Conservation (phyloP, 2,797 vertebrate species). For the Chanos chanos region DNA sequence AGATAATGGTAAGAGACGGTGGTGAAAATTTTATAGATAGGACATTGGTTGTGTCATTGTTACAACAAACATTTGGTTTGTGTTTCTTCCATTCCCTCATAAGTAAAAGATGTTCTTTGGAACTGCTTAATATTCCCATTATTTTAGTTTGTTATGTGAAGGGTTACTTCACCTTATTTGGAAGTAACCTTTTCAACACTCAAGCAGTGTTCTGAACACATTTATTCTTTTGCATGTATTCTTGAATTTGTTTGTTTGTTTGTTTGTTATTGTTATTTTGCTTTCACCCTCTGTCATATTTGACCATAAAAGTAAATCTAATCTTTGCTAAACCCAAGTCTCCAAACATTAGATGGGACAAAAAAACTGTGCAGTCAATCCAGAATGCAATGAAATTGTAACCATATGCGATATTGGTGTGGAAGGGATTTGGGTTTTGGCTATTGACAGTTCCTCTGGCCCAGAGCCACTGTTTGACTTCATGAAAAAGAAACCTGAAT, state of each 20-base stretch:
- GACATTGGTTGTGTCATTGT: too few species aligned
- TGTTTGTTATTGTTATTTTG: constrained; percentile 21
- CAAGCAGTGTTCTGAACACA: too few species aligned
- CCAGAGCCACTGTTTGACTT: constrained; percentile 4
- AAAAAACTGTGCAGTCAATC: constrained; percentile 44
- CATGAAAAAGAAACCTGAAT: constrained; percentile 36
- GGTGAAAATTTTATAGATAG: too few species aligned
- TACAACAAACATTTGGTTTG: too few species aligned
- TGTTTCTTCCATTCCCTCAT: too few species aligned
- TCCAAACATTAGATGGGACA: constrained; percentile 38
- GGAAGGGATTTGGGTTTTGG: constrained; percentile 28
- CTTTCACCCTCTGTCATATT: not conserved
- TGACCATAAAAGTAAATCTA: constrained; percentile 36
- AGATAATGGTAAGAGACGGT: too few species aligned
- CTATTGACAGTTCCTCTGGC: constrained; percentile 45
- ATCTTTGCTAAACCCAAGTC: constrained; percentile 45
- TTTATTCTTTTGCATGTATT: too few species aligned
- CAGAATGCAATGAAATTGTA: constrained; percentile 48
- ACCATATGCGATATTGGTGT: constrained; percentile 52
- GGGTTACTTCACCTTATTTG: too few species aligned
- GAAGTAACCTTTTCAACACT: too few species aligned
- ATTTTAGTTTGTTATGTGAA: too few species aligned
- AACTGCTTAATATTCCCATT: too few species aligned
- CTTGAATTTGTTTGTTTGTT: constrained; percentile 8
- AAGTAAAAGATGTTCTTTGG: too few species aligned